Conservation (phyloP, 2,888 invertebrate genomes). For the Dichetophora obliterata region DNA sequence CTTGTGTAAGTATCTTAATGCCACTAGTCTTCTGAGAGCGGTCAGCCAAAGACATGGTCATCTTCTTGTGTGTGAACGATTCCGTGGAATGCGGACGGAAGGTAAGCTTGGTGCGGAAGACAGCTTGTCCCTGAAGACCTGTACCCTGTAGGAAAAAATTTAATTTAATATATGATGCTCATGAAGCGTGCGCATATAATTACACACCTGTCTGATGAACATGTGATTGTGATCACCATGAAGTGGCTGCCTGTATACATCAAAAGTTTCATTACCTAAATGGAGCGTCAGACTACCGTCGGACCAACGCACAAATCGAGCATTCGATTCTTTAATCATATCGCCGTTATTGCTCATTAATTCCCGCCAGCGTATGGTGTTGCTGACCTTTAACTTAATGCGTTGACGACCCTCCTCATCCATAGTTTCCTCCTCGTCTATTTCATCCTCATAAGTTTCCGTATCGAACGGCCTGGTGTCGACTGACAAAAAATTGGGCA, state of each 20-base stretch:
- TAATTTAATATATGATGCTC: not conserved
- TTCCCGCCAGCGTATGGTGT: slow-evolving; percentile 96
- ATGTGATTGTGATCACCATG: slow-evolving; percentile 98
- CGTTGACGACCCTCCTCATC: slow-evolving; percentile 95
- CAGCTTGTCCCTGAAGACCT: slow-evolving; percentile 96
- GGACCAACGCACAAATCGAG: slow-evolving; percentile 96
- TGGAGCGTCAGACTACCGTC: slow-evolving; percentile 98
- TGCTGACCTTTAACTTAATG: slow-evolving; percentile 94
- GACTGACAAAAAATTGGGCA: slow-evolving; percentile 98
- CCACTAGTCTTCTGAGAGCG: slow-evolving; percentile 92
- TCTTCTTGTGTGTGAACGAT: slow-evolving; percentile 98
- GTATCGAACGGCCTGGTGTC: slow-evolving; percentile 97
- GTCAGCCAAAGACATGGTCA: slow-evolving; percentile 97
- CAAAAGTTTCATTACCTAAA: slow-evolving; percentile 97
- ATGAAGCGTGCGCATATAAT: not conserved
- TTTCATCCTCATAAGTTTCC: slow-evolving; percentile 96
- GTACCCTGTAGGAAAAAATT: slow-evolving; percentile 75
- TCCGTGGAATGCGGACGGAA: slow-evolving; percentile 99
- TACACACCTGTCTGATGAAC: slow-evolving; percentile 85
- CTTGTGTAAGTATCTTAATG: slow-evolving; percentile 94
- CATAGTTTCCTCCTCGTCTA: slow-evolving; percentile 96
- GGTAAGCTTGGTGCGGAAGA: slow-evolving; percentile 95
- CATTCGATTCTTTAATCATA: slow-evolving; percentile 90
- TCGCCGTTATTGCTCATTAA: slow-evolving; percentile 85
- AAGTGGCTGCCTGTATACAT: slow-evolving; percentile 93